phyloP scores from a whole-genome alignment of 1,140 invertebrate species.

The Tetranychus urticae region DNA sequence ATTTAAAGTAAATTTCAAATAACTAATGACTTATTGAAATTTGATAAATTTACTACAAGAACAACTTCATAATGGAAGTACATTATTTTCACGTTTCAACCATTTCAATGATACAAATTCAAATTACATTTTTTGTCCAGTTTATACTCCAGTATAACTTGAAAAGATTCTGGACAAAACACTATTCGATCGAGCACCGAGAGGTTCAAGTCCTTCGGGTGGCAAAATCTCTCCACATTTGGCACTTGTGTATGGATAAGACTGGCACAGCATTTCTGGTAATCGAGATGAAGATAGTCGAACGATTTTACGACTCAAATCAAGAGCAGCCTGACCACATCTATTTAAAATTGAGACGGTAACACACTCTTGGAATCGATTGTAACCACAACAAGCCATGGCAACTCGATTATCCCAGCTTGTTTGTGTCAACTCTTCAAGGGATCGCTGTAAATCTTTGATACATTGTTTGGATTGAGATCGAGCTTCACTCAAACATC shows the following conservation, averaged over 20 bases:
- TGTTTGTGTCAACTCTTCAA: constrained; percentile 12
- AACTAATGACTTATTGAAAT: too few species aligned
- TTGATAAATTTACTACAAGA: too few species aligned
- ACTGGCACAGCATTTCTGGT: constrained; percentile 14
- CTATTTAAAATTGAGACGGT: constrained; percentile 10
- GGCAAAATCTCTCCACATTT: constrained; percentile 4
- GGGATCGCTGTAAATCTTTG: constrained; percentile 13
- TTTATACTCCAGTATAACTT: constrained; percentile 8
- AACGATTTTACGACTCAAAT: constrained; percentile 8
- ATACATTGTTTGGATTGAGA: constrained; percentile 6
- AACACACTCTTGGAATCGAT: constrained; percentile 8
- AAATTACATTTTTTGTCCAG: too few species aligned
- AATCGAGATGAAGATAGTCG: constrained; percentile 13
- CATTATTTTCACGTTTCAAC: too few species aligned
- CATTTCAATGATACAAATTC: too few species aligned
- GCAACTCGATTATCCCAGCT: constrained; percentile 14
- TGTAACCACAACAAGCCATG: constrained; percentile 13
- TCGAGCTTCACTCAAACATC: background rate
- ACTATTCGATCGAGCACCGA: constrained; percentile 4
- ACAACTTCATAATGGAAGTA: too few species aligned
- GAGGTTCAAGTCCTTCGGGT: background rate
- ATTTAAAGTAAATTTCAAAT: too few species aligned
- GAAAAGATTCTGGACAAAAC: constrained; percentile 11
- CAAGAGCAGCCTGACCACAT: constrained; percentile 12
- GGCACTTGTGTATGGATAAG: background rate